These are phyloP conservation scores for Achlya flavicornis DNA, from an alignment of 2,888 invertebrate species.

Conservation along the genomic window DNA sequence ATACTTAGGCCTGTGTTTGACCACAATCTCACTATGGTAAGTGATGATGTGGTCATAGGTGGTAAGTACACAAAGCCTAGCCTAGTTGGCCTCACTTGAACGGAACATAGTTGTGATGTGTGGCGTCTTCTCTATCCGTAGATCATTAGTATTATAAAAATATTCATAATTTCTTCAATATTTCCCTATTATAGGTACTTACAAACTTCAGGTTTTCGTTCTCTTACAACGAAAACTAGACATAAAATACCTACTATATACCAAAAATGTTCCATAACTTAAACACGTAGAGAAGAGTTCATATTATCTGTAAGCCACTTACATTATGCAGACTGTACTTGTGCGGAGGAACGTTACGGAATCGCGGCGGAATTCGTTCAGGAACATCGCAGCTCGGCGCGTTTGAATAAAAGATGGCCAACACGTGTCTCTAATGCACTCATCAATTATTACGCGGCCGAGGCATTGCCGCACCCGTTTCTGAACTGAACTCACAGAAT, in stretches of 20 bases:
- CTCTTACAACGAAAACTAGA: not conserved
- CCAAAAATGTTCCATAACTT: not conserved
- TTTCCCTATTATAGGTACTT: too few relatives aligned
- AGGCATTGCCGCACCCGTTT: conserved; percentile 37
- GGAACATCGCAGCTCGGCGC: conserved; percentile 13
- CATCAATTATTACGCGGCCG: conserved; percentile 73
- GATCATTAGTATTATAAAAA: too few relatives aligned
- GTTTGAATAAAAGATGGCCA: conserved; percentile 74
- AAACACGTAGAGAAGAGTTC: conserved; percentile 5
- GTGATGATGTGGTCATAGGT: too few relatives aligned
- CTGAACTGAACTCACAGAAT: conserved; percentile 23
- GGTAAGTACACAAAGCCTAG: too few relatives aligned
- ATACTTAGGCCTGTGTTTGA: too few relatives aligned
- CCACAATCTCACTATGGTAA: too few relatives aligned
- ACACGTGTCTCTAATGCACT: conserved; percentile 80
- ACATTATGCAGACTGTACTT: conserved; percentile 12
- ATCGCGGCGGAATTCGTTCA: conserved; percentile 10
- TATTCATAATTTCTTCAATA: too few relatives aligned
- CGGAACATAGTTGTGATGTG: too few relatives aligned
- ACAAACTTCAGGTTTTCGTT: too few relatives aligned
- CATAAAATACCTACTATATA: not conserved
- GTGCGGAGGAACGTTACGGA: not conserved
- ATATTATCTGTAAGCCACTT: conserved; percentile 6
- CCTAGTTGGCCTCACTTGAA: too few relatives aligned
- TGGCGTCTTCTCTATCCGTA: too few relatives aligned